phyloP scores from a whole-genome alignment of 2,113 vertebrate genomes.

The Perca fluviatilis region DNA sequence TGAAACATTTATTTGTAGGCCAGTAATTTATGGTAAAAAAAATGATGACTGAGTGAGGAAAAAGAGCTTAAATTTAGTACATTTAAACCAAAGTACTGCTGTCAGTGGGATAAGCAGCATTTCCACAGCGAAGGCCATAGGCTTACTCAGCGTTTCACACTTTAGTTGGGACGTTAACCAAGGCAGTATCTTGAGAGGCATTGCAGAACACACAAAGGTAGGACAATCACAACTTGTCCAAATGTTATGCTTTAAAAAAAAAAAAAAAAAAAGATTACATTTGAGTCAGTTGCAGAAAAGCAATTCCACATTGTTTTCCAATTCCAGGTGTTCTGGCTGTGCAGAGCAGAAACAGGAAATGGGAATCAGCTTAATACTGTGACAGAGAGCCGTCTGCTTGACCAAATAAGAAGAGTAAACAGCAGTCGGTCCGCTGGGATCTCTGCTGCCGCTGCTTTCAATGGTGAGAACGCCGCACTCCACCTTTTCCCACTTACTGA shows the following conservation, averaged over 20 bases:
- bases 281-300: neutral
- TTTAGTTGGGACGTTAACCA: neutral
- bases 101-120: neutral
- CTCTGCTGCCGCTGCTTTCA: conserved; percentile 48
- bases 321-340: conserved; percentile 6
- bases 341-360: conserved; percentile 27
- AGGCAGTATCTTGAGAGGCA: neutral
- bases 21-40: neutral
- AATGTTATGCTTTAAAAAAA: neutral
- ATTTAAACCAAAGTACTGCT: neutral
- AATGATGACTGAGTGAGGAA: neutral
- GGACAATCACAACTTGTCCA: neutral
- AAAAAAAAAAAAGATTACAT: neutral
- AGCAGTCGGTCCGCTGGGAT: conserved; percentile 38
- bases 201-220: neutral
- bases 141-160: neutral
- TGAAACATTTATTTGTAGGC: neutral
- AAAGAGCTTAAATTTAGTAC: neutral
- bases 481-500: conserved; percentile 62
- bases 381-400: conserved; percentile 8
- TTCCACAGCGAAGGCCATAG: neutral
- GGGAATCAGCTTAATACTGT: neutral
- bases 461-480: conserved; percentile 58
- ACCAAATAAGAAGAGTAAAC: conserved; percentile 40
- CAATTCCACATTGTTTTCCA: neutral